phyloP scores from a whole-genome alignment of 1,140 invertebrate genomes.

The Vanessa tameamea region DNA sequence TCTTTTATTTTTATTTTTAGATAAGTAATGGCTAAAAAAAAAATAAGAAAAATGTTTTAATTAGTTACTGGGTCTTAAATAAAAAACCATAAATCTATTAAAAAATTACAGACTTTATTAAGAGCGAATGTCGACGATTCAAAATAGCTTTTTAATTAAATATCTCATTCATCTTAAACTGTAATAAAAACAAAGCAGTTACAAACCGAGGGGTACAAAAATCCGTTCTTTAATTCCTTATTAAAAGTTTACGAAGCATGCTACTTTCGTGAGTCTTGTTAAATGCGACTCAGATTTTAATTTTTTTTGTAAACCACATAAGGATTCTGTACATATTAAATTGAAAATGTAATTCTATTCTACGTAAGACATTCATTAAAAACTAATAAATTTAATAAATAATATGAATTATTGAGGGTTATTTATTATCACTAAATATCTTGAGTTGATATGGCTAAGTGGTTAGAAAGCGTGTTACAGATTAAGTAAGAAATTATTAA shows the following conservation, averaged over 20 bases:
- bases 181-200: not conserved
- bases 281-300: not conserved
- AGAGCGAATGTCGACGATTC: not conserved
- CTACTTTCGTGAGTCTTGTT: constrained; percentile 16
- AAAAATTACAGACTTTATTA: no score
- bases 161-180: not conserved
- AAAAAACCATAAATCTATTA: no score
- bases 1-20: no score
- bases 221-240: constrained; percentile 21
- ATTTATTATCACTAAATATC: no score
- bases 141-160: not conserved
- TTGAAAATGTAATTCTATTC: not conserved
- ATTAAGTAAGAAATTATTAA: no score
- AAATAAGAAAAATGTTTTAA: no score
- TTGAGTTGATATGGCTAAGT: no score
- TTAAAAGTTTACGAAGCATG: constrained; percentile 22
- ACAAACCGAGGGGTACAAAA: constrained; percentile 3
- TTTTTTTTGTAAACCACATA: constrained; percentile 2
- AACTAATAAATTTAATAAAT: no score
- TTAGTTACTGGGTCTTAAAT: no score
- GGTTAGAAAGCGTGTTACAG: no score
- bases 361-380: not conserved
- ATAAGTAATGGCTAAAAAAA: no score
- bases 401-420: no score
- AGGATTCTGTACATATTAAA: not conserved